A percentile compares a stretch with the other conserved stretches of the same genome.
Evolutionary conservation across 64 coral and sea anemone species (phyloP).

Genomic region (Hydrozoanthus tunicans): DNA sequence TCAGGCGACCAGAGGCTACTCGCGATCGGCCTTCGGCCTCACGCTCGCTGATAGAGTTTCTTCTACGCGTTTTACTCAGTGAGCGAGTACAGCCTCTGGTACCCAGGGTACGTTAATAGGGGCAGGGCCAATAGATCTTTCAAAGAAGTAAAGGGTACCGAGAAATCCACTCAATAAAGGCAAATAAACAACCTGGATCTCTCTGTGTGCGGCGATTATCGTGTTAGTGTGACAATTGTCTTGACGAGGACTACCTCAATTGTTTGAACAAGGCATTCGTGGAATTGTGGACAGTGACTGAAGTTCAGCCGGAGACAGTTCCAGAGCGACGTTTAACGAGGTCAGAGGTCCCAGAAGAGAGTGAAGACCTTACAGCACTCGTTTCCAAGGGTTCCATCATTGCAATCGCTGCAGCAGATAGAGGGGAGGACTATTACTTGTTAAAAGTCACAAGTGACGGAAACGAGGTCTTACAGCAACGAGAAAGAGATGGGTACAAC

Average conservation of each 20-base stretch:
- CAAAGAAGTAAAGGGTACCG: not conserved
- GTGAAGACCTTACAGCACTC: not conserved
- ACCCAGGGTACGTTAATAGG: no score
- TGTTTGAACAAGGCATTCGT: not conserved
- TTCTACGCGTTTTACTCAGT: no score
- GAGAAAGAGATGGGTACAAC: slow-evolving; percentile 7
- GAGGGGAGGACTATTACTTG: slow-evolving; percentile 6
- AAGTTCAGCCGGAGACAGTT: not conserved
- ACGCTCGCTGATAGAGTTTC: no score
- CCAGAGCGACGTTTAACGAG: not conserved
- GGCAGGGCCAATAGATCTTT: not conserved
- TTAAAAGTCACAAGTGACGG: slow-evolving; percentile 11
- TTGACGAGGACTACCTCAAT: not conserved
- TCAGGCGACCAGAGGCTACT: no score
- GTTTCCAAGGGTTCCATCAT: not conserved
- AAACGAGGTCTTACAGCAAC: not conserved
- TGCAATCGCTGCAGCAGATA: slow-evolving; percentile 22
- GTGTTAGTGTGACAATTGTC: not conserved
- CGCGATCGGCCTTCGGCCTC: no score
- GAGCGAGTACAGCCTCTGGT: no score
- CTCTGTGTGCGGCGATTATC: not conserved
- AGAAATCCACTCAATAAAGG: not conserved
- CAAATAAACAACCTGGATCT: not conserved
- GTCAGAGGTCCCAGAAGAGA: not conserved
- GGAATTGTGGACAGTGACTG: not conserved